These are phyloP conservation scores for Galerucella nymphaeae DNA, from an alignment of 2,888 invertebrate genomes.

Conservation along the genomic window DNA sequence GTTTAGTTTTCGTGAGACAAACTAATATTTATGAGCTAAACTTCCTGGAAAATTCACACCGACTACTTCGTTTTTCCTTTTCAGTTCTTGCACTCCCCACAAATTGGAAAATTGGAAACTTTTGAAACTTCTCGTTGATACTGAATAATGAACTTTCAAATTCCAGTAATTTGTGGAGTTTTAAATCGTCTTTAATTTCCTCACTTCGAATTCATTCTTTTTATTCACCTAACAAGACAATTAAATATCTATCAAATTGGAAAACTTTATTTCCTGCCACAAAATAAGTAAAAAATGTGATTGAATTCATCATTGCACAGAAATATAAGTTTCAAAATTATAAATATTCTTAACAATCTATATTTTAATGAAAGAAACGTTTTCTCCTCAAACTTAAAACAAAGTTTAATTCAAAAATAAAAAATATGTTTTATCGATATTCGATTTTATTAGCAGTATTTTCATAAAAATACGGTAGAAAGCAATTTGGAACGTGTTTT, in stretches of 20 bases:
- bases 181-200: slow-evolving; percentile 48
- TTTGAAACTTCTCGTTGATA: slow-evolving; percentile 42
- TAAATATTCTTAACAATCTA: no score
- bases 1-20: slow-evolving; percentile 8
- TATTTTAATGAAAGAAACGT: no score
- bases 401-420: neutral
- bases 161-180: slow-evolving; percentile 55
- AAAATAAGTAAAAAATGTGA: slow-evolving; percentile 19
- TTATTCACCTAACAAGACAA: slow-evolving; percentile 56
- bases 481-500: neutral
- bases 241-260: slow-evolving; percentile 57
- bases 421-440: neutral
- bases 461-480: slow-evolving; percentile 1
- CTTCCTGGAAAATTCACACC: slow-evolving; percentile 24
- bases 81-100: slow-evolving; percentile 19
- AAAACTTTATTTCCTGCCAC: slow-evolving; percentile 52
- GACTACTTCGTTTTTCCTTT: slow-evolving; percentile 18
- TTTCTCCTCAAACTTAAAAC: no score
- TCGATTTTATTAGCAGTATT: slow-evolving; percentile 3
- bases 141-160: slow-evolving; percentile 55
- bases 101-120: slow-evolving; percentile 38
- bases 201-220: slow-evolving; percentile 52
- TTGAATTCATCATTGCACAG: slow-evolving; percentile 38
- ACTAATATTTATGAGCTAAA: slow-evolving; percentile 15
- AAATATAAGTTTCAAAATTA: no score